Conservation (phyloP, 2,113 vertebrate genomes). For the Calcarius ornatus region DNA sequence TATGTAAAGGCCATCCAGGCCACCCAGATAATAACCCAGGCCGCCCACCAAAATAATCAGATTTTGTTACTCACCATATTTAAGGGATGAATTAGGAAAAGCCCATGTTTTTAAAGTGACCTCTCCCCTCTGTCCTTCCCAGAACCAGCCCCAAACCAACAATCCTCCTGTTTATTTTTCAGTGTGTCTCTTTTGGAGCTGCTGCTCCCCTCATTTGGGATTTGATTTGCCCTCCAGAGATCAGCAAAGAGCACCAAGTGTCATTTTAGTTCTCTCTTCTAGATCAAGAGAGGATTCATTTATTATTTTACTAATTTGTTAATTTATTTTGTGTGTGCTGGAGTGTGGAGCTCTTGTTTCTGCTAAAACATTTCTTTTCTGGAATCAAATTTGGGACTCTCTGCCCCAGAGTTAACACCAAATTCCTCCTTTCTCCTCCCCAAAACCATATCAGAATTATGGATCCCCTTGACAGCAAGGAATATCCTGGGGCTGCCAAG, state of each 20-base stretch:
- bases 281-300: constrained; percentile 55
- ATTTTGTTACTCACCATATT: neutral
- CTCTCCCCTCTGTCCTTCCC: neutral
- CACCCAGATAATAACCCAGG: neutral
- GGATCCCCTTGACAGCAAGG: neutral
- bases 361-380: neutral
- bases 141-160: neutral
- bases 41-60: neutral
- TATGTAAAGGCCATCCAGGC: neutral
- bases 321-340: neutral
- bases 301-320: no score
- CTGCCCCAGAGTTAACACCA: neutral
- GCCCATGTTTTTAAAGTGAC: accelerated
- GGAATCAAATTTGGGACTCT: neutral
- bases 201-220: constrained; percentile 46
- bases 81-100: neutral
- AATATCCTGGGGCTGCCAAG: neutral
- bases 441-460: neutral
- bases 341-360: neutral
- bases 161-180: neutral
- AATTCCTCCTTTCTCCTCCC: neutral
- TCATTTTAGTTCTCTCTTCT: constrained; percentile 37
- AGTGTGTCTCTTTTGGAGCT: neutral
- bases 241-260: constrained; percentile 42
- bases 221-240: constrained; percentile 72